phyloP scores from a whole-genome alignment of 2,797 vertebrate genomes.

The Caiman crocodilus region DNA sequence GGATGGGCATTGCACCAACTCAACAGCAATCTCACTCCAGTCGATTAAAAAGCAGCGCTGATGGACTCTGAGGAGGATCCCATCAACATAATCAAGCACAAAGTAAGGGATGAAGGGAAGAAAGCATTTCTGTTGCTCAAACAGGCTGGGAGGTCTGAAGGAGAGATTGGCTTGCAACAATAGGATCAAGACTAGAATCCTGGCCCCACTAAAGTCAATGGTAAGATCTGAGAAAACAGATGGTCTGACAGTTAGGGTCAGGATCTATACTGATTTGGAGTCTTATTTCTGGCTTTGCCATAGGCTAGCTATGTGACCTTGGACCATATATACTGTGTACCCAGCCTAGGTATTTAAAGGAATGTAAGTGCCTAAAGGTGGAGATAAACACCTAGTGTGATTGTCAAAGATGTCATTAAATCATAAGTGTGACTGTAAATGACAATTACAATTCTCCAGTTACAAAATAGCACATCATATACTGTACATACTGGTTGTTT shows the following conservation, averaged over 20 bases:
- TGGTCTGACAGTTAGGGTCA: background rate
- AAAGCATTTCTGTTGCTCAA: background rate
- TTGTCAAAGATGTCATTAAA: no score
- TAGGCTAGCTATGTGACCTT: background rate
- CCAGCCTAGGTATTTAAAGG: background rate
- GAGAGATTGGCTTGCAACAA: background rate
- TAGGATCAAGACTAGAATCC: background rate
- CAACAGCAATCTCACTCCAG: conserved; percentile 17
- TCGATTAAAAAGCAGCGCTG: conserved; percentile 48
- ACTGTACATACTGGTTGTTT: background rate
- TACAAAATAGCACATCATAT: background rate
- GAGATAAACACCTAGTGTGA: no score
- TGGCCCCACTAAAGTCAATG: background rate
- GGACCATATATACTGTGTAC: background rate
- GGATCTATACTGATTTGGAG: background rate
- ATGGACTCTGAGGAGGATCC: background rate
- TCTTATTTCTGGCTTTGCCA: background rate
- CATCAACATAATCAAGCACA: background rate
- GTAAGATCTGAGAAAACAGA: background rate
- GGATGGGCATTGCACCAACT: background rate
- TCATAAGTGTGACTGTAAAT: no score
- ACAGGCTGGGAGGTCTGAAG: accelerated
- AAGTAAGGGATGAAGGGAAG: background rate
- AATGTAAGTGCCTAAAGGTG: background rate
- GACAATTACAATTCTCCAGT: background rate